Evolutionary conservation across 2,113 vertebrate species (phyloP), one percentile per base, ranked within the genome.

Genomic region (Brachyhypopomus occidentalis): DNA sequence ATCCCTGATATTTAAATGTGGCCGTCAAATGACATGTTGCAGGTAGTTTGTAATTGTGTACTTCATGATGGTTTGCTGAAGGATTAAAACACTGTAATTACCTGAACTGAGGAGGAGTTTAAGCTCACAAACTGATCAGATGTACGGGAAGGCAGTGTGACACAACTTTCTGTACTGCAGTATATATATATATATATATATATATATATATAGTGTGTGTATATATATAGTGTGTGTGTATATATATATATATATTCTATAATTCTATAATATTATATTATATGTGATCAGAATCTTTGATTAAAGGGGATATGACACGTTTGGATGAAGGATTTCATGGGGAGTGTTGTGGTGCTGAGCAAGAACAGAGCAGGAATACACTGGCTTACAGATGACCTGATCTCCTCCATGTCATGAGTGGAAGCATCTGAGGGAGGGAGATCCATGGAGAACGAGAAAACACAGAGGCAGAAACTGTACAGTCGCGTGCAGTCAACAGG

Each of bases 301-400:
- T 83, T 83, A 19, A 77, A 81, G 64, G n/a, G 27, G 20, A 74
- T 23, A 71, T 73, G 71, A 48, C 76, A 78, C 19, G 27, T 56
- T 60, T 82, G 27, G 77, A 82, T 82, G 74, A 83, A 78, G 77
- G 60, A 72, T 74, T 38, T 76, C 27, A 73, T 71, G 56, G 62
- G 52, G 41, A 22, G 69, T 60, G 71, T 19, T 58, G 66, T 75
- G 45, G 56, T 62, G 52, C 60, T 25, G 19, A n/a, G 45, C 66
- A 17, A 75, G 34, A 56, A 75, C 25, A 72, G 6, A 9, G 30
- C 27, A 62, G 19, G 34, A 83, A 78, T 36, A 83, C 70, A 62
- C 45, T 52, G 73, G 69, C 72, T 11, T 20, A 69, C 72, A 75
- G 62, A 59, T 56, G 72, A 69, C 58, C 62, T 19, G 59, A 66